phyloP scores from a whole-genome alignment of 2,888 invertebrate genomes.

The Oxycera nigricornis region DNA sequence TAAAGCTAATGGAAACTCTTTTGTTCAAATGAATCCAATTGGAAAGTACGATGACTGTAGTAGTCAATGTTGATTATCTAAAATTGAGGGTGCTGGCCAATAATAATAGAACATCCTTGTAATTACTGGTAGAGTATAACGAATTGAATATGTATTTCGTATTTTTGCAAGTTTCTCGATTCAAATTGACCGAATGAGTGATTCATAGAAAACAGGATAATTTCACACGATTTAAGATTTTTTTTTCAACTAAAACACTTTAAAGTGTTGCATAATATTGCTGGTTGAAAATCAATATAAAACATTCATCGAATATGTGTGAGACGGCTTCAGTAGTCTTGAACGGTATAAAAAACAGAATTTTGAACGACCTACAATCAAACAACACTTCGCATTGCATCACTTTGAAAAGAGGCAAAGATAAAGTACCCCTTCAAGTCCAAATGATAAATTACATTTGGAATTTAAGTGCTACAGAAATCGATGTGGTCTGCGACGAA shows the following conservation, averaged over 20 bases:
- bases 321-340: too few relatives aligned
- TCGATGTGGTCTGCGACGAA: slow-evolving; percentile 33
- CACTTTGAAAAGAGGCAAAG: neutral
- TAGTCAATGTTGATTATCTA: neutral
- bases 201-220: too few relatives aligned
- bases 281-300: too few relatives aligned
- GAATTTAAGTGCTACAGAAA: slow-evolving; percentile 28
- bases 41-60: slow-evolving; percentile 1
- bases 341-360: too few relatives aligned
- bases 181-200: too few relatives aligned
- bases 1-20: neutral
- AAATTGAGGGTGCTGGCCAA: neutral
- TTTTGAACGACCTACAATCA: neutral
- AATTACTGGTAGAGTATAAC: neutral
- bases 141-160: too few relatives aligned
- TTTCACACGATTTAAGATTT: too few relatives aligned
- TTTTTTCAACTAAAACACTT: too few relatives aligned
- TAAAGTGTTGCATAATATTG: too few relatives aligned
- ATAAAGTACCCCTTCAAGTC: slow-evolving; percentile 4
- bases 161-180: too few relatives aligned
- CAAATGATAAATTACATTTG: slow-evolving; percentile 27
- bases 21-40: slow-evolving; percentile 1
- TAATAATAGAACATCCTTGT: neutral
- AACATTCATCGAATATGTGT: too few relatives aligned
- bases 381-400: neutral